Conservation (phyloP, 37 sponge, comb jelly and placozoan species). For the Ianthella basta region DNA sequence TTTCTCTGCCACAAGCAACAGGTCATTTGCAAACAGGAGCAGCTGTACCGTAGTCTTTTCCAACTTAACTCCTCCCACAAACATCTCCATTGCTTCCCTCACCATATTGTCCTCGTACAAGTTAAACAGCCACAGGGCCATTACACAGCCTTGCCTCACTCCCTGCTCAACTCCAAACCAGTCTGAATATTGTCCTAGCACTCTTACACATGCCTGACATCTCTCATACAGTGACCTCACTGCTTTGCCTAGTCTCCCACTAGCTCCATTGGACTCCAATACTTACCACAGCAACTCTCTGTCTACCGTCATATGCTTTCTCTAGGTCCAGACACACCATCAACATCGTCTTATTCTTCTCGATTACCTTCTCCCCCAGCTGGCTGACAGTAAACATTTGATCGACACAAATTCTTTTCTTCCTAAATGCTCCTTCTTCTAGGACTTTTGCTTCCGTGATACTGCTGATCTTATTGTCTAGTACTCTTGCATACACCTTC, state of each 20-base stretch:
- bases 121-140: neutral
- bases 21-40: neutral
- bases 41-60: neutral
- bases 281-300: neutral
- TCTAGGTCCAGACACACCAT: neutral
- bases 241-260: neutral
- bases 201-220: neutral
- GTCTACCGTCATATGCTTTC: neutral
- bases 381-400: constrained; percentile 4
- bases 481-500: neutral
- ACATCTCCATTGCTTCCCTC: neutral
- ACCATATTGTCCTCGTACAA: neutral
- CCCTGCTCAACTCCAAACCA: neutral
- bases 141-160: neutral
- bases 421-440: neutral
- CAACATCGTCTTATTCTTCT: neutral
- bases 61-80: neutral
- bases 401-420: neutral
- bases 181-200: neutral
- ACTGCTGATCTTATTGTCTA: neutral
- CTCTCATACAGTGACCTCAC: neutral
- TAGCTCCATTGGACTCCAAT: neutral
- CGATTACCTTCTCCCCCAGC: constrained; percentile 1
- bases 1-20: too few species aligned
- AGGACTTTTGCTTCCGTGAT: neutral